A percentile compares a stretch with the other conserved stretches of the same genome.
Evolutionary conservation across 2,113 vertebrate species (phyloP).

Genomic region (Siniperca knerii): DNA sequence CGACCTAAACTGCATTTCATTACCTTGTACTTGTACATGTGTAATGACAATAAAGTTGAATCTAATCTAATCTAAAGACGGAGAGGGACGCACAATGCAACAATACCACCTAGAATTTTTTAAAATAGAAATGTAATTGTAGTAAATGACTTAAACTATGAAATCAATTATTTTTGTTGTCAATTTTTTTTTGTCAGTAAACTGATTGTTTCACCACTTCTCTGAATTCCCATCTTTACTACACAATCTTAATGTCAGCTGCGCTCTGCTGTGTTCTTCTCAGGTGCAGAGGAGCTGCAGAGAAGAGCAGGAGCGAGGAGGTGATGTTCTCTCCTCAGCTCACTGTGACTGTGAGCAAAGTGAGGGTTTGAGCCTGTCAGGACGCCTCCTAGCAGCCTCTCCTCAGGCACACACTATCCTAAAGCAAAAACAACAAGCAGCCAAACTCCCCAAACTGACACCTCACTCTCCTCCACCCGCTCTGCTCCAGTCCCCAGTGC

Average conservation of each 20-base stretch:
- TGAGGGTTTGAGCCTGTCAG: conserved; percentile 40
- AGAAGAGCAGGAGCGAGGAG: conserved; percentile 38
- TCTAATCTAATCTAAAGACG: no score
- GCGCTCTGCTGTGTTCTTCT: conserved; percentile 28
- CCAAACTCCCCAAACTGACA: background rate
- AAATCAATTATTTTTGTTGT: background rate
- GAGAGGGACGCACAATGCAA: no score
- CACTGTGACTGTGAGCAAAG: conserved; percentile 21
- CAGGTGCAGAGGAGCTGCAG: conserved; percentile 50
- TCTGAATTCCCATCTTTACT: background rate
- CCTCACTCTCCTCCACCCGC: background rate
- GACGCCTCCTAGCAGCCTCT: conserved; percentile 17
- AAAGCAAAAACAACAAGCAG: background rate
- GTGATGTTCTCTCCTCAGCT: conserved; percentile 43
- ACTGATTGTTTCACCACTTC: background rate
- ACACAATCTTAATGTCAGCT: background rate
- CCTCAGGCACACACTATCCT: background rate
- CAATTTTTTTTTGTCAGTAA: background rate
- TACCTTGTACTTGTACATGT: no score
- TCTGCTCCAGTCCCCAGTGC: conserved; percentile 51
- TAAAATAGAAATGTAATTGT: no score
- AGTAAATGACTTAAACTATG: background rate
- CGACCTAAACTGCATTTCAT: no score
- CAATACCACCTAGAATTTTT: no score
- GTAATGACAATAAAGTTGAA: no score